Evolutionary conservation across 2,113 vertebrate species (phyloP).

Genomic region (Azemiops feae): DNA sequence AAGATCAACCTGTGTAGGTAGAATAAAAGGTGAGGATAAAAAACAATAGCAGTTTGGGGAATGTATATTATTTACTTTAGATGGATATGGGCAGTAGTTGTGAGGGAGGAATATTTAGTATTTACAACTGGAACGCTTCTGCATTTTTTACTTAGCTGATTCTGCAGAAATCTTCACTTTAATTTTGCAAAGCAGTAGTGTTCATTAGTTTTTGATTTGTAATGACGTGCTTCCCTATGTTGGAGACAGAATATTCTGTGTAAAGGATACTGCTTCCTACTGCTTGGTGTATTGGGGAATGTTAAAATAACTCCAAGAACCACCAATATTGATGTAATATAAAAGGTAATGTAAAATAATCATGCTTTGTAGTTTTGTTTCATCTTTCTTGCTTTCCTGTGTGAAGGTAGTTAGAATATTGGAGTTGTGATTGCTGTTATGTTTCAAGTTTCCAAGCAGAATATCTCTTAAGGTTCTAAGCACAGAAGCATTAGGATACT

Average conservation of each 20-base stretch:
- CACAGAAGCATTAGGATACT: not conserved
- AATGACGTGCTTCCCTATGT: not conserved
- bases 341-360: not conserved
- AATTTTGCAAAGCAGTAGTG: not conserved
- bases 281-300: not conserved
- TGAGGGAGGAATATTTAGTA: not conserved
- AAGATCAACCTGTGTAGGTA: not conserved
- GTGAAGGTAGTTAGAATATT: not conserved
- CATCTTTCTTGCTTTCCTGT: not conserved
- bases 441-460: not conserved
- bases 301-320: not conserved
- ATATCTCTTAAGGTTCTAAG: not conserved
- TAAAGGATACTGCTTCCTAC: not conserved
- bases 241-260: not conserved
- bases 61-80: not conserved
- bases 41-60: not conserved
- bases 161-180: not conserved
- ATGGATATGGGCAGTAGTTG: not conserved
- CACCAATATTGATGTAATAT: not conserved
- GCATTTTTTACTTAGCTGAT: not conserved
- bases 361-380: not conserved
- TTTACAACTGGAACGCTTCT: not conserved
- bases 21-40: not conserved
- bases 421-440: not conserved
- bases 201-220: not conserved